These are phyloP conservation scores for Phania funesta DNA, from an alignment of 2,888 invertebrate species.

Conservation along the genomic window DNA sequence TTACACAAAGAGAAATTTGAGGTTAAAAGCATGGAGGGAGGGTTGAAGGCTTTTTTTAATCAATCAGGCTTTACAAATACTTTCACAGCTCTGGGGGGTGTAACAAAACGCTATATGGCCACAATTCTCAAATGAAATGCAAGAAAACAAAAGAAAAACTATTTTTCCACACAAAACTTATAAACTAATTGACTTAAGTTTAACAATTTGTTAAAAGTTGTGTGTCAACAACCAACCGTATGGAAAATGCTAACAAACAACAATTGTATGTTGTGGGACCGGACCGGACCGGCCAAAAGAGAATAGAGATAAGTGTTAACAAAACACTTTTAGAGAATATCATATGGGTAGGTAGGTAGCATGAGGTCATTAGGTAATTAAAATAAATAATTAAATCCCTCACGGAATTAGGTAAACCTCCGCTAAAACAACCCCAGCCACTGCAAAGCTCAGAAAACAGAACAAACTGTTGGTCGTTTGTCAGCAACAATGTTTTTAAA, in stretches of 20 bases:
- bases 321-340: constrained; percentile 1
- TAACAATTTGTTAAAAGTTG: constrained; percentile 22
- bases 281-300: background rate
- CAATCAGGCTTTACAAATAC: background rate
- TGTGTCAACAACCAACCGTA: background rate
- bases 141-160: background rate
- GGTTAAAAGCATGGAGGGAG: background rate
- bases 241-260: background rate
- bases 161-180: constrained; percentile 1
- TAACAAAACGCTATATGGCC: background rate
- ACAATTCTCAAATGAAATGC: constrained; percentile 11
- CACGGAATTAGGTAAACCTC: constrained; percentile 43
- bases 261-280: background rate
- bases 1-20: background rate
- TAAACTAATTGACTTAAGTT: constrained; percentile 57
- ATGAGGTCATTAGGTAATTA: constrained; percentile 61
- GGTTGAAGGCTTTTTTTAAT: background rate
- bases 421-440: background rate
- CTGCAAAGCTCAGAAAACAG: background rate
- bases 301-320: constrained; percentile 27
- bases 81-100: too few species aligned
- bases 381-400: constrained; percentile 26
- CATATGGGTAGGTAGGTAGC: too few species aligned
- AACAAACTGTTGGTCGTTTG: background rate
- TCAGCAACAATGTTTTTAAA: constrained; percentile 16